Evolutionary conservation across 2,888 invertebrate genomes (phyloP).

Genomic region (Rhabditoides inermis): DNA sequence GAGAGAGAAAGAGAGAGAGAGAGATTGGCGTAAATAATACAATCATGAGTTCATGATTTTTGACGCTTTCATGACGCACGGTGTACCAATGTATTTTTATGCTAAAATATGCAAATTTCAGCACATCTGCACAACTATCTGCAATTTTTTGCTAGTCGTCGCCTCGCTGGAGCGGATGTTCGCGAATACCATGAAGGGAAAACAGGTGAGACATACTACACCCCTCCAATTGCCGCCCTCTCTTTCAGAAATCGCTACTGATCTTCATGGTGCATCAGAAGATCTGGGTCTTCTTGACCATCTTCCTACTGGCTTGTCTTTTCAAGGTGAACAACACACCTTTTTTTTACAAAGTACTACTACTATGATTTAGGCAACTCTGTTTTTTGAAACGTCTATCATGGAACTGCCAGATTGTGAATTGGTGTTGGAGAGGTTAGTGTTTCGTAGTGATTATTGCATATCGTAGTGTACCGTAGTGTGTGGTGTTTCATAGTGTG

Average conservation of each 20-base stretch:
- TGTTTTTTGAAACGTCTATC: constrained; percentile 28
- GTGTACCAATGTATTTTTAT: too few relatives aligned
- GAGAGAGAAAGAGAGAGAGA: too few relatives aligned
- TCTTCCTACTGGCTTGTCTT: constrained; percentile 25
- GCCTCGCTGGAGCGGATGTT: constrained; percentile 35
- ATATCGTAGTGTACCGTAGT: background rate
- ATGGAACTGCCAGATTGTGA: constrained; percentile 17
- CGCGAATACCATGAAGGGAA: constrained; percentile 20
- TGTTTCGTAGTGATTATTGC: background rate
- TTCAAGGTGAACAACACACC: constrained; percentile 23
- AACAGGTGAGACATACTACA: constrained; percentile 2
- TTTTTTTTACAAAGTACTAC: too few relatives aligned
- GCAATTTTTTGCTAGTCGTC: constrained; percentile 37
- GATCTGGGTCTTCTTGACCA: constrained; percentile 17
- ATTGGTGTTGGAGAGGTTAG: constrained; percentile 15
- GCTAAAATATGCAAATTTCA: constrained; percentile 12
- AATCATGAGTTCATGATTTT: too few relatives aligned
- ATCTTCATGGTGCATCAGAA: constrained; percentile 35
- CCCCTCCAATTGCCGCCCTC: too few relatives aligned
- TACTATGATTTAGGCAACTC: constrained; percentile 25
- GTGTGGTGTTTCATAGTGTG: background rate
- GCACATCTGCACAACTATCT: constrained; percentile 38
- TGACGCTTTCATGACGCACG: too few relatives aligned
- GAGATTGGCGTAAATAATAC: too few relatives aligned
- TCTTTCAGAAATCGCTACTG: constrained; percentile 28